Percentiles rank a stretch among this genome's conserved stretches.
phyloP scores from a whole-genome alignment of 2,797 vertebrate species.

The Peromyscus aztecus region DNA sequence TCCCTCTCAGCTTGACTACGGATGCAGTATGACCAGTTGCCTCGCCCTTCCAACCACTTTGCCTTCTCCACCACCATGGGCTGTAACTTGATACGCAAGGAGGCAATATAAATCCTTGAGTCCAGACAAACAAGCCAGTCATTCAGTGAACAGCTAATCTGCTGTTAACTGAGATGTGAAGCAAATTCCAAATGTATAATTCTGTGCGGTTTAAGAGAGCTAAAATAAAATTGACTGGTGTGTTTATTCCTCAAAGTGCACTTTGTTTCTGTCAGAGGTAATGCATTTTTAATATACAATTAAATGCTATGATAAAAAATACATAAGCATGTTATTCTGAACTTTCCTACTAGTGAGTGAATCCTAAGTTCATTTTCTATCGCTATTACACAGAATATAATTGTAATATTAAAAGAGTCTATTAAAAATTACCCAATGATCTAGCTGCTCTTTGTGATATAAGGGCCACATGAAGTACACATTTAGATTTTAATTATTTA shows the following conservation, averaged over 20 bases:
- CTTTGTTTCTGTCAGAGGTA: slow-evolving; percentile 81
- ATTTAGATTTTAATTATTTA: slow-evolving; percentile 77
- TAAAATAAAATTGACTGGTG: slow-evolving; percentile 13
- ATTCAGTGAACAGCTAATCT: slow-evolving; percentile 25
- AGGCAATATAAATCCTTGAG: not conserved
- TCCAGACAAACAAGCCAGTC: not conserved
- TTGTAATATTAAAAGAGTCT: slow-evolving; percentile 69
- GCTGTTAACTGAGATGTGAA: slow-evolving; percentile 1
- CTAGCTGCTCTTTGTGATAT: slow-evolving; percentile 36
- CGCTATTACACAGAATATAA: slow-evolving; percentile 61
- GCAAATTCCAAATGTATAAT: slow-evolving; percentile 48
- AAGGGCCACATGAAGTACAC: slow-evolving; percentile 10
- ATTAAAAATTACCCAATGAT: slow-evolving; percentile 73
- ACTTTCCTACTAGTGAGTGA: slow-evolving; percentile 66
- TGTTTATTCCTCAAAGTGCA: slow-evolving; percentile 75
- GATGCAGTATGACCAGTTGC: not conserved
- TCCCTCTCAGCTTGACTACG: not conserved
- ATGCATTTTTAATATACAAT: slow-evolving; percentile 84
- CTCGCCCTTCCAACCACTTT: not conserved
- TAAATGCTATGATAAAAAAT: slow-evolving; percentile 84
- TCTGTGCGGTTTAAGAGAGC: slow-evolving; percentile 65
- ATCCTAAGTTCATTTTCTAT: slow-evolving; percentile 77
- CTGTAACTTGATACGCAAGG: not conserved
- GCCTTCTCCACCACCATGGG: not conserved
- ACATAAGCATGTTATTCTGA: slow-evolving; percentile 74